phyloP scores from a whole-genome alignment of 2,888 invertebrate genomes.

The Ennomos quercinarius region DNA sequence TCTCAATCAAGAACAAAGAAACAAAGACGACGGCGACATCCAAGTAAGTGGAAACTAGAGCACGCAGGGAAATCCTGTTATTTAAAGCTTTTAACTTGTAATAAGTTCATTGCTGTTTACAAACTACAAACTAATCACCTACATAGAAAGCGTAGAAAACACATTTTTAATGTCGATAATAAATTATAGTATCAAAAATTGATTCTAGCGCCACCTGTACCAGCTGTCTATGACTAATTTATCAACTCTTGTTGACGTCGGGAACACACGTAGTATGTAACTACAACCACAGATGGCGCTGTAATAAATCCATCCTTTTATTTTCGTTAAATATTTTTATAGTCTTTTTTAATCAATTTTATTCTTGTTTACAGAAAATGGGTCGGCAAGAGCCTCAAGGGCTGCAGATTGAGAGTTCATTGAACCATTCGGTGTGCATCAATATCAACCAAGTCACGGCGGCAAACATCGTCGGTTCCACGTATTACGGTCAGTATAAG shows the following conservation, averaged over 20 bases:
- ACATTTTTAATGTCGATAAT: too few relatives aligned
- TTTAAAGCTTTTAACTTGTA: too few relatives aligned
- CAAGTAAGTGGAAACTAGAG: conserved; percentile 54
- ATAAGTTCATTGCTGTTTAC: too few relatives aligned
- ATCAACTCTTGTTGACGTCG: neutral
- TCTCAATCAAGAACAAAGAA: conserved; percentile 80
- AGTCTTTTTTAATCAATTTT: conserved; percentile 28
- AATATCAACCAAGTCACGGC: conserved; percentile 74
- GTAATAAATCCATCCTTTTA: conserved; percentile 17
- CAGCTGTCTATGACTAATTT: too few relatives aligned
- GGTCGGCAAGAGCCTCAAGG: conserved; percentile 68
- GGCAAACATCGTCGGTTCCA: conserved; percentile 67
- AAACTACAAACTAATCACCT: too few relatives aligned
- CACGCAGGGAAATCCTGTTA: neutral
- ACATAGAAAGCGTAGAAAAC: too few relatives aligned
- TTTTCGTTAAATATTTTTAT: neutral
- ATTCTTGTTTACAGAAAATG: conserved; percentile 72
- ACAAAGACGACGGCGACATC: conserved; percentile 66
- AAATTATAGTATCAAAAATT: neutral
- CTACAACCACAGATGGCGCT: conserved; percentile 56
- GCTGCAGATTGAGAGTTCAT: conserved; percentile 56
- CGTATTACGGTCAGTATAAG: conserved; percentile 79
- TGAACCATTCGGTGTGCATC: conserved; percentile 61
- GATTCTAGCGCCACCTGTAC: neutral
- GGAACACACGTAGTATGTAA: conserved; percentile 3